Evolutionary conservation across 2,797 vertebrate genomes (phyloP), one percentile per base, ranked within the genome.

Genomic region (Parotocinclus haroldoi): DNA sequence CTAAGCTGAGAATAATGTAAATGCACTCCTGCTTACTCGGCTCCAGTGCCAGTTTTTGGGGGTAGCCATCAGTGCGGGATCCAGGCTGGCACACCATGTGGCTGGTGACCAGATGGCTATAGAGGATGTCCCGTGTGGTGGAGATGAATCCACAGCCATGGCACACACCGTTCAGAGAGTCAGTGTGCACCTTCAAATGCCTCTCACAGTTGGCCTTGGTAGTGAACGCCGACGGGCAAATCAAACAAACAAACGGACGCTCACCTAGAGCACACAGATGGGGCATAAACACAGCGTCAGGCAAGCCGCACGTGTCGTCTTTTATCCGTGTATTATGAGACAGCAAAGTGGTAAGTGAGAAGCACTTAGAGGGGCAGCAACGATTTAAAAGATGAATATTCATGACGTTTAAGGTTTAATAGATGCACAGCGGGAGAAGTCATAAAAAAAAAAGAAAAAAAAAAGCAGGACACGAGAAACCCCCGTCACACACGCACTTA

Each of bases 161-260:
- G 79, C 96, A 99, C 65, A 96, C 83, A 78, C 96, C 96, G 0
- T 91, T 98, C 73, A 96, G 83, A 0, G 92, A 94, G 90, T 99
- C 96, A 0, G 95, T 98, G 89, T 99, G 96, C 18, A 99, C 96
- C 83, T 98, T 98, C 7, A 99, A 92, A 82, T 99, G 96, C 6
- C 96, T 93, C 84, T 99, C 96, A 1, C 96, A 99, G 88, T 99
- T 99, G 66, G 96, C 96, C 85, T 99, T 99, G 0, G 96, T 99
- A 85, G 96, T 98, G 84, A 99, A 98, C 71, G 96, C 96, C 0
- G 96, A 99, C 70, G 96, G 88, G 82, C 96, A 99, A 87, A 99
- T 95, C 77, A 98, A 92, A 79, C 96, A 98, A 70, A 98, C 91
- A 0, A 99, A 99, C 0, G 96, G 96, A 68, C 96, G 93, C 82